Base-by-base conservation (phyloP, 2,888 invertebrate genomes). In the Drosophila kambysellisi region DNA sequence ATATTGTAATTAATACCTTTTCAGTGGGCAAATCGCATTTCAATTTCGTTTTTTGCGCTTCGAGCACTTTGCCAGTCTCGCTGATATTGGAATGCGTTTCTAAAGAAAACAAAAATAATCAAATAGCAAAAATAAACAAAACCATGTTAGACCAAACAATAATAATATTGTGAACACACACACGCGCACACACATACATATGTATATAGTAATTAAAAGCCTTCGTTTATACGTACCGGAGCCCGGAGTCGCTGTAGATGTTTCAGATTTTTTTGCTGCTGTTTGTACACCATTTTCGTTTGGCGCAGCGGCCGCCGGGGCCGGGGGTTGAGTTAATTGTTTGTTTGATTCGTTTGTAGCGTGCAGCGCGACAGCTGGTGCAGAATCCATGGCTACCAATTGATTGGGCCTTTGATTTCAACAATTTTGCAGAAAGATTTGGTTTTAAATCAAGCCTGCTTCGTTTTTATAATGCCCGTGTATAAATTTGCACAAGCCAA, bases 211-310 rank as follows among this genome's bases (percentile, higher is more conserved):
- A 43, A 57, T 46, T n/a, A 32, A 17, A 57, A 57, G 46, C 46
- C 46, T 32, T 57, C 32, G 43, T 46, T 57, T 57, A n/a, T 59
- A 66, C 70, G 41, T 79, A 79, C 79, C 79, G 59, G 70, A 64
- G 63, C 52, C 65, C 32, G 46, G 46, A 46, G 81, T 65, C 37
- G 65, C 64, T 33, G 62, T 60, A 62, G 64, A 65, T 61, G 77
- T 66, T 76, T 85, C 85, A 54, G 85, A 76, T 84, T 90, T 89
- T 90, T 76, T 90, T 85, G 72, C 76, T 83, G 83, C 82, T 87
- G 90, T 89, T 85, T 90, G 91, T 89, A 85, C 88, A 85, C 85
- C 91, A 85, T 85, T 85, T 85, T 85, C 85, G 50, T 79, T 90
- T 81, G 74, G 53, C 39, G 80, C 52, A 75, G 76, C 63, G 74